Conservation (phyloP, 2,113 vertebrate species). For the Benitochromis conjunctus region DNA sequence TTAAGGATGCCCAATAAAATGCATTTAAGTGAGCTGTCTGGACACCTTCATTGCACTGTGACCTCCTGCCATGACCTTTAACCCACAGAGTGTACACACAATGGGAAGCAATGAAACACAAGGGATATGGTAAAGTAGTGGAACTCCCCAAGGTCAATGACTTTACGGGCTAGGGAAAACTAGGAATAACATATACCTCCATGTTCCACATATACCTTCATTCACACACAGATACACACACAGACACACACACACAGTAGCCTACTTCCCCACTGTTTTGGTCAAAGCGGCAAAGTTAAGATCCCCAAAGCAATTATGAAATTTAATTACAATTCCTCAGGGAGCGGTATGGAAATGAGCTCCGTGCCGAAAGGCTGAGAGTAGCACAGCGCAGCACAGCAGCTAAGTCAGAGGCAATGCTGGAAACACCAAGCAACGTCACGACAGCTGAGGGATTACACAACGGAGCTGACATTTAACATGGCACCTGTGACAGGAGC, state of each 20-base stretch:
- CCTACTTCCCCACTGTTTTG: constrained; percentile 52
- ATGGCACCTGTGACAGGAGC: constrained; percentile 29
- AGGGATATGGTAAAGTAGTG: constrained; percentile 45
- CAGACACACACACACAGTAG: neutral
- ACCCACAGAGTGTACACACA: constrained; percentile 53
- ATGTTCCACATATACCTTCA: neutral
- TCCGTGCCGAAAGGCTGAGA: constrained; percentile 20
- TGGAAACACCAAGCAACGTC: constrained; percentile 2
- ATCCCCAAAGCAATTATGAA: constrained; percentile 72
- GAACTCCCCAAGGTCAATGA: constrained; percentile 51
- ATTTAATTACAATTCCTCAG: constrained; percentile 67
- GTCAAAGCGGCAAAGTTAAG: constrained; percentile 10
- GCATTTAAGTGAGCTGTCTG: constrained; percentile 61
- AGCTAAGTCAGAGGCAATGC: neutral
- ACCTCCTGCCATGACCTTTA: constrained; percentile 49
- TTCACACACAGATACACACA: neutral
- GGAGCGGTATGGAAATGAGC: constrained; percentile 55
- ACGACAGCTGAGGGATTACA: constrained; percentile 36
- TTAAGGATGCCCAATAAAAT: constrained; percentile 35
- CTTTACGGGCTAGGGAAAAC: constrained; percentile 32
- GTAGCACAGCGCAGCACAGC: neutral
- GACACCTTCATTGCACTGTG: constrained; percentile 45
- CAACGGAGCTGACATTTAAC: constrained; percentile 5
- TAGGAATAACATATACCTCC: neutral
- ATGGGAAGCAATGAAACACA: constrained; percentile 62